These are phyloP conservation scores for Acanthosoma haemorrhoidale DNA, from an alignment of 2,888 invertebrate genomes.

Conservation along the genomic window DNA sequence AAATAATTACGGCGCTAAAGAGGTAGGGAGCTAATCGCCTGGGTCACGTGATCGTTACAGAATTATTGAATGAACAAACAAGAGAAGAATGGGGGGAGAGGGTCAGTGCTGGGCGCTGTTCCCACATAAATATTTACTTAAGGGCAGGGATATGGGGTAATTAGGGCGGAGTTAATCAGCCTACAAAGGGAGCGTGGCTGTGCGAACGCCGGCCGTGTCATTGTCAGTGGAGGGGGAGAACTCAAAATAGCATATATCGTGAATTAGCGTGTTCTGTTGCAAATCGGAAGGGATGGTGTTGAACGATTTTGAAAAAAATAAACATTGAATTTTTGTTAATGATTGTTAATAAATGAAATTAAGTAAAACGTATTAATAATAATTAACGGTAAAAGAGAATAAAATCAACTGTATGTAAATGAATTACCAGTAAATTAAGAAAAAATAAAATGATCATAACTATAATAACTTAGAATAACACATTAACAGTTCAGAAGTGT, in stretches of 20 bases:
- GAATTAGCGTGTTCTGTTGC: background rate
- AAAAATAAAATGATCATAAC: too few species aligned
- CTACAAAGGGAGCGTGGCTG: background rate
- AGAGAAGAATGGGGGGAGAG: background rate
- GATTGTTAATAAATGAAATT: too few species aligned
- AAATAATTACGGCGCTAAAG: background rate
- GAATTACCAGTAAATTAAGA: too few species aligned
- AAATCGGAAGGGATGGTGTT: too few species aligned
- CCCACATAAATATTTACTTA: conserved; percentile 14
- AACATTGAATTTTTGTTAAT: too few species aligned
- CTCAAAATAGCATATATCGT: background rate
- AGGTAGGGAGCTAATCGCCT: background rate
- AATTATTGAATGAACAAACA: too few species aligned
- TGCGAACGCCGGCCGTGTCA: background rate
- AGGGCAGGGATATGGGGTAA: background rate
- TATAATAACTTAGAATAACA: too few species aligned
- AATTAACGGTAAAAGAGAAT: too few species aligned
- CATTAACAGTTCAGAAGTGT: too few species aligned
- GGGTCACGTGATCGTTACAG: background rate
- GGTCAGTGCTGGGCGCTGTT: too few species aligned
- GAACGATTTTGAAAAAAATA: background rate
- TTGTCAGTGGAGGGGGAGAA: background rate
- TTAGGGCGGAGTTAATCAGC: background rate
- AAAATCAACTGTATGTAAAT: too few species aligned
- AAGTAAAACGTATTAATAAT: too few species aligned